These are phyloP conservation scores for Atta colombica DNA, from an alignment of 1,140 invertebrate genomes.

Conservation along the genomic window DNA sequence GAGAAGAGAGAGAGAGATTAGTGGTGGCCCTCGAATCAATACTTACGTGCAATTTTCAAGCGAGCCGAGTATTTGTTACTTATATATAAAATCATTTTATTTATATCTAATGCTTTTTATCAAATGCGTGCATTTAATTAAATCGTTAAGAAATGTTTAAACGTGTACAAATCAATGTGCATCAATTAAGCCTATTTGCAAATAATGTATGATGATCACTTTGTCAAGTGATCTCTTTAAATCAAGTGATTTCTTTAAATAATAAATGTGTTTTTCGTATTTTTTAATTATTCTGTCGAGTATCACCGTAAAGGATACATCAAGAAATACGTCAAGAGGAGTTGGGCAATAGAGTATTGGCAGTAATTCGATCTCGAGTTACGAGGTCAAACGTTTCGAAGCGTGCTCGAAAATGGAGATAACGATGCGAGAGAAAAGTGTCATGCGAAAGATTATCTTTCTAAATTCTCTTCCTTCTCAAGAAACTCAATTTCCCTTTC, in stretches of 20 bases:
- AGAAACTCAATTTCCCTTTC: not conserved
- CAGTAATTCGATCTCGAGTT: constrained; percentile 24
- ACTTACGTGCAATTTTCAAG: constrained; percentile 51
- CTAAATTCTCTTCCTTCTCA: not conserved
- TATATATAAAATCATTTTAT: constrained; percentile 9
- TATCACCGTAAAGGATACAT: not conserved
- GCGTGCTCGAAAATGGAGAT: not conserved
- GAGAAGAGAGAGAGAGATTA: constrained; percentile 58
- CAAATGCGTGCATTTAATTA: not conserved
- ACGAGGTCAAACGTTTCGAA: constrained; percentile 13
- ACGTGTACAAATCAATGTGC: not conserved
- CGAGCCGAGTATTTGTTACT: constrained; percentile 32
- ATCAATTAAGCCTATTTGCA: not conserved
- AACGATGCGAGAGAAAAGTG: not conserved
- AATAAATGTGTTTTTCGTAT: not conserved
- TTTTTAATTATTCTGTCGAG: not conserved
- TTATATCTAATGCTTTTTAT: not conserved
- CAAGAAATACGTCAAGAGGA: not conserved
- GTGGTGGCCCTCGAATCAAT: constrained; percentile 53
- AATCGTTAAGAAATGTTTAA: not conserved
- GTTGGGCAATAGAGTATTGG: not conserved
- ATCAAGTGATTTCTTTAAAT: not conserved
- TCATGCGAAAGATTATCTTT: constrained; percentile 17
- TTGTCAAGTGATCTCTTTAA: not conserved
- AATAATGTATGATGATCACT: not conserved